Evolutionary conservation across 2,113 vertebrate species (phyloP).

Genomic region (Entomyzon cyanotis): DNA sequence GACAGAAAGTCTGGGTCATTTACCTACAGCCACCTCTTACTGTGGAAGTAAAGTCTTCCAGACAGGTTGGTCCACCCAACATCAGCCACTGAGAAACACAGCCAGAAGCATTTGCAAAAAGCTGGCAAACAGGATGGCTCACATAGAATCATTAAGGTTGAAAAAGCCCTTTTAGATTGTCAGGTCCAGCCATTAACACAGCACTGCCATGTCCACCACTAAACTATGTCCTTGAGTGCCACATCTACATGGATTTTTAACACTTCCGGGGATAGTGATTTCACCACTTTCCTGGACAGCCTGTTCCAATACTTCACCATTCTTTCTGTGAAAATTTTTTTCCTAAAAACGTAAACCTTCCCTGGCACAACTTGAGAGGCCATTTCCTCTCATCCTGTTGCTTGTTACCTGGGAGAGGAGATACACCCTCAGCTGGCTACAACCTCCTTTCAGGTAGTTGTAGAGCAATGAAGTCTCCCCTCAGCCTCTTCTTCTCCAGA

Average conservation of each 20-base stretch:
- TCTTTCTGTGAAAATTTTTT: neutral
- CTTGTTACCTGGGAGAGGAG: neutral
- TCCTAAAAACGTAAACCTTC: neutral
- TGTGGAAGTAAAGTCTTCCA: neutral
- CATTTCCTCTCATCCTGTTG: neutral
- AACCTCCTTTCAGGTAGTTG: neutral
- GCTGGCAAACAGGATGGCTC: neutral
- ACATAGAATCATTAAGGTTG: neutral
- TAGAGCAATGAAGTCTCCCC: neutral
- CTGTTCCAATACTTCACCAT: neutral
- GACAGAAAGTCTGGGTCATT: constrained; percentile 5
- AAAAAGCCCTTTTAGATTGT: neutral
- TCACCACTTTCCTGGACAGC: neutral
- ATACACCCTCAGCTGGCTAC: neutral
- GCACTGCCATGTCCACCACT: neutral
- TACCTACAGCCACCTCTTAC: neutral
- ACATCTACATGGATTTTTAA: neutral
- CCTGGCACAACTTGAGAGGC: neutral
- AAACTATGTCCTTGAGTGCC: neutral
- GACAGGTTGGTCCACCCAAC: neutral
- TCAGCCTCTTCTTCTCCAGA: neutral
- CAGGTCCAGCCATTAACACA: neutral
- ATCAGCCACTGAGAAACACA: neutral
- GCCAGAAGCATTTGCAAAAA: neutral
- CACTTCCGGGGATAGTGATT: neutral